Base-by-base conservation (phyloP, 2,797 vertebrate species). In the Esox lucius region DNA sequence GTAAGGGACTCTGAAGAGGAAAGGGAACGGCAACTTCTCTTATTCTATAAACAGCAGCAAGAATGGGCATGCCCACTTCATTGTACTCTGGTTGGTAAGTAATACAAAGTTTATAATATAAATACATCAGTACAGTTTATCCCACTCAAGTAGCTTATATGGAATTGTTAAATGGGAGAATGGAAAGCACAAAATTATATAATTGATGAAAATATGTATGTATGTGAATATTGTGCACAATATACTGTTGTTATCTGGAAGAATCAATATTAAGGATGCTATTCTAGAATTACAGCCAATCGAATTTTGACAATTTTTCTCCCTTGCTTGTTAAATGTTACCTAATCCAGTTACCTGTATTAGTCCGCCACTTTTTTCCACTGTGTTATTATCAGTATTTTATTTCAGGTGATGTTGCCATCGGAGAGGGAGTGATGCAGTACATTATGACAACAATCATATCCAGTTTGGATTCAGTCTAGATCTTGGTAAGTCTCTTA, bases 391-490 rank as follows among this genome's bases (percentile, higher is more conserved):
- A 39, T 70, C 46, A 51, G 68, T 70, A 70, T 70, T 70, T 70
- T 51, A 70, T 70, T 51, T 70, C 39, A 70, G 68, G 68, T n/a
- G n/a, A n/a, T n/a, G n/a, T n/a, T n/a, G n/a, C 68, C 70, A 22
- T 70, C 68, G 68, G 68, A 70, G 35, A 70, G 33, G 68, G 68
- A 70, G 68, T 70, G 68, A 51, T 42, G 68, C 39, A n/a, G 68
- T 70, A 70, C 68, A 70, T 70, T 70, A 33, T 70, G 68, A 42
- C 68, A 70, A 70, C 68, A 56, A 28, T 24, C 4, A 51, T 51
- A 69, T 61, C 68, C 74, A 69, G 48, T 72, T 72, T 72, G 53
- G 39, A 66, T 74, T 74, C 73, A 74, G 64, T 74, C 46, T 68
- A 53, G 64, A 75, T 53, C 66, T 75, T 68, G 73, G 73, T 75